A percentile compares a stretch with the other conserved stretches of the same genome.
Evolutionary conservation across 2,113 vertebrate species (phyloP).

Genomic region (Phaethornis superciliosus): DNA sequence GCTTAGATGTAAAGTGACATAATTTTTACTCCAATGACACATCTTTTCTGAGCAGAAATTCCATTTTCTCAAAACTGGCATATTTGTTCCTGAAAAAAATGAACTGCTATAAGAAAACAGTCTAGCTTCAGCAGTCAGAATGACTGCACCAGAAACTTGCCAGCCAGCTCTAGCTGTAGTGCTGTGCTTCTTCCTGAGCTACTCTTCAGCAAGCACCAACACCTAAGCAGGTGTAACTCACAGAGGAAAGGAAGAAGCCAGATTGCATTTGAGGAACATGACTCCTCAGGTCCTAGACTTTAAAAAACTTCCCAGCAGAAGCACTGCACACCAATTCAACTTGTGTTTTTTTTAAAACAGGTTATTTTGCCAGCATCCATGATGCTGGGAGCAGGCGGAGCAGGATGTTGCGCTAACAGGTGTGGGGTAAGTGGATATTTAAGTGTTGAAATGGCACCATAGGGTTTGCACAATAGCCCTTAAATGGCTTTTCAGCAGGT

Average conservation of each 20-base stretch:
- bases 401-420: conserved; percentile 72
- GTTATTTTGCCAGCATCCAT: conserved; percentile 67
- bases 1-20: neutral
- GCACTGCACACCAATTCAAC: neutral
- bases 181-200: neutral
- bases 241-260: neutral
- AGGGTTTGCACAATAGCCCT: neutral
- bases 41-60: neutral
- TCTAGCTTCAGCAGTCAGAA: neutral
- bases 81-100: neutral
- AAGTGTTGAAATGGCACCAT: neutral
- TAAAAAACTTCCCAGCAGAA: neutral
- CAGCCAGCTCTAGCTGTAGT: neutral
- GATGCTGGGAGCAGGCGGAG: conserved; percentile 68
- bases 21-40: neutral
- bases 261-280: neutral
- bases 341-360: conserved; percentile 39
- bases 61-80: neutral
- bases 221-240: neutral
- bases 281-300: neutral
- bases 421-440: conserved; percentile 64
- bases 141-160: neutral
- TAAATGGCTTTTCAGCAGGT: conserved; percentile 26
- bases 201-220: neutral
- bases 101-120: neutral